Base-by-base conservation (phyloP, 2,888 invertebrate species). In the Drosophila paramelanica region DNA sequence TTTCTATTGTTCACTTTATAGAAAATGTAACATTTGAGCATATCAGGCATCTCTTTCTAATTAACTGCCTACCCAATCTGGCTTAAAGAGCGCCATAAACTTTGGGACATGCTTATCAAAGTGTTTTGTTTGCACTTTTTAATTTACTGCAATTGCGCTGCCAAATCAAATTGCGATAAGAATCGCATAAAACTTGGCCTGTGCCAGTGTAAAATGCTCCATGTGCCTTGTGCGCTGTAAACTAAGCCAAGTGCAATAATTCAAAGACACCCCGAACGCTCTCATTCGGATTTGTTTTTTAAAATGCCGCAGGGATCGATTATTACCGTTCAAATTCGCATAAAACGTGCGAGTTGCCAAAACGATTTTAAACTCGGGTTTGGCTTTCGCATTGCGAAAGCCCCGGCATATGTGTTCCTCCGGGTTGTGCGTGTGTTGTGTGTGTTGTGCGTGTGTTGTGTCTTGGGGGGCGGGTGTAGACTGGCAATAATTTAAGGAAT, bases 221-320 rank as follows among this genome's bases (percentile, higher is more conserved):
- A 43, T 10, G 43, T 23, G 38, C 2, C 5, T 8, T 73, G 72
- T 50, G 51, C 67, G 72, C 62, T 69, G 41, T 52, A 51, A 74
- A 71, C 71, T 64, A 64, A 72, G 68, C 64, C 79, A 83, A 87
- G 72, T 79, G 80, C 80, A 79, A 83, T 76, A 81, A 84, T 65
- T 80, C 73, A 81, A 69, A 67, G 79, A 49, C 55, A 31, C 31
- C 31, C 31, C 10, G 31, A 8, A 14, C 42, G 41, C 43, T 62
- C 38, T 46, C 57, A 65, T 67, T 77, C 69, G 90, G 92, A 92
- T 92, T 92, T 92, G 91, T 92, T 91, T 91, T 91, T 91, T 91
- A 92, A 92, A 92, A 92, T 92, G 92, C 92, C 92, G 92, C 92
- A 88, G 92, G 92, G 92, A 92, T 92, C 92, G 92, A 92, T 92